Percentiles rank a stretch among this genome's conserved stretches.
These are phyloP conservation scores for Colletes gigas DNA, from an alignment of 1,140 invertebrate genomes.

Conservation along the genomic window DNA sequence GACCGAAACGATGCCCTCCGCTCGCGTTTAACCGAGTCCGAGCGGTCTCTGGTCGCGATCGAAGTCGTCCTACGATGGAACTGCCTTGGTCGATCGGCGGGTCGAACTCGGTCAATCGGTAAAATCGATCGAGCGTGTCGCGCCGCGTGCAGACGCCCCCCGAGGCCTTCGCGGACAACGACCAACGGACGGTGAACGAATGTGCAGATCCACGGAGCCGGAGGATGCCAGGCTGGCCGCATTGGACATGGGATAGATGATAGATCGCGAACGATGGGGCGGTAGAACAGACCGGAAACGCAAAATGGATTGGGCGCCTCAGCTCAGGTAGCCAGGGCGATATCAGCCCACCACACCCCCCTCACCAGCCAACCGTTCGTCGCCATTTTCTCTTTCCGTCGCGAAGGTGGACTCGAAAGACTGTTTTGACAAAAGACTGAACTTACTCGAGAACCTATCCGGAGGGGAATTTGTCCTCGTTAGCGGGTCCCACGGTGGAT, in stretches of 20 bases:
- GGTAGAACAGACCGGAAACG: slow-evolving; percentile 25
- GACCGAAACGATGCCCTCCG: slow-evolving; percentile 1
- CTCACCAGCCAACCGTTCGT: too few species aligned
- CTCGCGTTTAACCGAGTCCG: background rate
- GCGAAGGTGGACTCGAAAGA: background rate
- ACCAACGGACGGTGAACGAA: slow-evolving; percentile 35
- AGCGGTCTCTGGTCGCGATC: background rate
- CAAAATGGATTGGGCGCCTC: slow-evolving; percentile 69
- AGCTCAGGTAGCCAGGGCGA: slow-evolving; percentile 62
- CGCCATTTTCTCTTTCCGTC: background rate
- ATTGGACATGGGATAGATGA: slow-evolving; percentile 66
- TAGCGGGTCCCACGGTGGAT: background rate
- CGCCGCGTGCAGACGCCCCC: too few species aligned
- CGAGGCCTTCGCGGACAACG: background rate
- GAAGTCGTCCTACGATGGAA: background rate
- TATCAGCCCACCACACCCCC: too few species aligned
- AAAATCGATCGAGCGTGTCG: background rate
- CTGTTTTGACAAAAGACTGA: background rate
- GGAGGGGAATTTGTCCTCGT: too few species aligned
- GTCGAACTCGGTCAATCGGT: background rate
- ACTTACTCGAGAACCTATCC: too few species aligned
- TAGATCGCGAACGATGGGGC: slow-evolving; percentile 46
- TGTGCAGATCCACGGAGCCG: slow-evolving; percentile 26
- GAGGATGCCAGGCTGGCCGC: slow-evolving; percentile 42
- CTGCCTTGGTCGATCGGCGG: background rate